Evolutionary conservation across 2,888 invertebrate genomes (phyloP), one percentile per base, ranked within the genome.

Genomic region (Drosophila heteroneura): DNA sequence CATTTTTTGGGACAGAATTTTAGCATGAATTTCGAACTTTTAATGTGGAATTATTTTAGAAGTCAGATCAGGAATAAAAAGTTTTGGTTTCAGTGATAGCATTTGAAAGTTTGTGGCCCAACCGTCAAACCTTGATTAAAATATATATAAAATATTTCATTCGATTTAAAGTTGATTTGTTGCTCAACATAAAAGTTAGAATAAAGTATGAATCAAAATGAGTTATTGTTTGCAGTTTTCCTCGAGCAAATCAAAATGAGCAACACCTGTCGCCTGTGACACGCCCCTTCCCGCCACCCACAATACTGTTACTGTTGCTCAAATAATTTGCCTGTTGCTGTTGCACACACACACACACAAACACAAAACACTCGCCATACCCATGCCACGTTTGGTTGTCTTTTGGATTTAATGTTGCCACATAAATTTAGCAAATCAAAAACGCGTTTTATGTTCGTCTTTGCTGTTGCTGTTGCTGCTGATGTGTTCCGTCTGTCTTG

Each of bases 401-500:
- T 71, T 70, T 73, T 66, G 56, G 68, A 67, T 86, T 89, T 87
- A 86, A 86, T 86, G 89, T 82, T 73, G 70, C 74, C 82, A 82
- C 85, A 86, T 86, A 86, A 89, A 86, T 86, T 89, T 89, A 72
- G 84, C 85, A 89, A 86, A 86, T 86, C 85, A 86, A 86, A 86
- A 86, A 81, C 85, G 85, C 81, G 85, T 89, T 89, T 89, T 89
- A 87, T 89, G 85, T 70, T 63, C 60, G 59, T 58, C 58, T 54
- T 54, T 37, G 70, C 35, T 54, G 6, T 30, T 51, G 32, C 32
- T 22, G 32, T 7, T 16, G 26, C 54, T 6, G 12, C 35, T 54
- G 16, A 12, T 37, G 26, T 39, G 39, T 51, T 19, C 28, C 39
- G 5, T n/a, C 75, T 72, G 70, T 53, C 70, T 69, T 73, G 71